A percentile compares a stretch with the other conserved stretches of the same genome.
Evolutionary conservation across 2,113 vertebrate species (phyloP).

Genomic region (Origma solitaria): DNA sequence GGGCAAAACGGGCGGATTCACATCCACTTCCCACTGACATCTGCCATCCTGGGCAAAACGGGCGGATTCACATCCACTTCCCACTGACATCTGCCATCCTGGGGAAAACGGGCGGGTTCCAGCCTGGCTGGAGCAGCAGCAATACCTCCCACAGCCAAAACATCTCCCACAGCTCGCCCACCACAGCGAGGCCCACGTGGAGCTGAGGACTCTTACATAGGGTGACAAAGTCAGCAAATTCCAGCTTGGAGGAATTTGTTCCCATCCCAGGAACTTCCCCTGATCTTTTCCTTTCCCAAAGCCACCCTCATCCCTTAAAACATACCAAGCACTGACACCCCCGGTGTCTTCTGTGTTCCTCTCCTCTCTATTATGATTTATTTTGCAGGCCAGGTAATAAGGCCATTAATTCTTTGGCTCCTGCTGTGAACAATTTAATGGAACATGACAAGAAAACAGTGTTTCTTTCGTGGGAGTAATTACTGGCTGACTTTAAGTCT

Average conservation of each 20-base stretch:
- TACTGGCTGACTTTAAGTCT: slow-evolving; percentile 32
- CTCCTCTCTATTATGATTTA: slow-evolving; percentile 7
- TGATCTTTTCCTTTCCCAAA: not conserved
- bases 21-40: not conserved
- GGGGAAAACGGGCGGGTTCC: not conserved
- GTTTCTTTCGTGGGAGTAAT: slow-evolving; percentile 44
- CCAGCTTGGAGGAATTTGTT: fast-evolving
- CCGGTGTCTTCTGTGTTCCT: not conserved
- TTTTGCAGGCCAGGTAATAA: slow-evolving; percentile 39
- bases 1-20: not conserved
- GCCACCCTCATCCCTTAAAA: not conserved
- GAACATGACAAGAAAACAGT: slow-evolving; percentile 54
- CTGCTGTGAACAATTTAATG: slow-evolving; percentile 36
- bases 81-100: not conserved
- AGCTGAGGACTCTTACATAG: fast-evolving
- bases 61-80: not conserved
- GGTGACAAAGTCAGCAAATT: not conserved
- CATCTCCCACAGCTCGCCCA: not conserved
- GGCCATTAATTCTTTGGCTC: slow-evolving; percentile 31
- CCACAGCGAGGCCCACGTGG: not conserved
- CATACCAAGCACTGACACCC: not conserved
- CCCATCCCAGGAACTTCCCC: not conserved
- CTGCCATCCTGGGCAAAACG: not conserved
- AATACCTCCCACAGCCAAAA: not conserved
- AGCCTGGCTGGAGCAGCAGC: not conserved